phyloP scores from a whole-genome alignment of 2,113 vertebrate genomes.

The Larimichthys crocea region DNA sequence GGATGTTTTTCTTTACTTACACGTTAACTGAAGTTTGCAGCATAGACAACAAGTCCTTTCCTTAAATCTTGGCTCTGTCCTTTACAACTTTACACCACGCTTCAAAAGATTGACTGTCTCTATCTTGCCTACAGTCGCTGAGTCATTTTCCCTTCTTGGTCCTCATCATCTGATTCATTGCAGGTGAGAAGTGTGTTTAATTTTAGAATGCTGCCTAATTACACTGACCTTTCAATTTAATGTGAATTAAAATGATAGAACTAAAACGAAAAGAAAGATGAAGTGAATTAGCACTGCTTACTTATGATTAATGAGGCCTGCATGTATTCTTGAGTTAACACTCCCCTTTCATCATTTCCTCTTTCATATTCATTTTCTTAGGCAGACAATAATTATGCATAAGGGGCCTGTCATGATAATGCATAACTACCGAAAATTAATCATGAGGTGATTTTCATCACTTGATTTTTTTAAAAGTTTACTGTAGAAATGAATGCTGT shows the following conservation, averaged over 20 bases:
- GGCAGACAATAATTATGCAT: neutral
- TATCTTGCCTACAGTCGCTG: neutral
- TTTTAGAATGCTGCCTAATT: conserved; percentile 1
- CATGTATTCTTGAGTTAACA: neutral
- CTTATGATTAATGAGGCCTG: neutral
- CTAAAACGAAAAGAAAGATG: neutral
- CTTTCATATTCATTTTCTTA: neutral
- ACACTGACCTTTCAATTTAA: neutral
- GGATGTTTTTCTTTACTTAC: no score
- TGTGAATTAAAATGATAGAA: neutral
- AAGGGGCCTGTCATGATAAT: neutral
- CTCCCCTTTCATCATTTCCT: neutral
- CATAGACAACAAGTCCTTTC: neutral
- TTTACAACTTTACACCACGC: neutral
- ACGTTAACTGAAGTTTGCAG: no score
- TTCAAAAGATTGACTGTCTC: neutral
- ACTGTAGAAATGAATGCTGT: no score
- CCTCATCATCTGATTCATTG: neutral
- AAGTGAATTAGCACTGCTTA: neutral
- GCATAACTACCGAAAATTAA: neutral
- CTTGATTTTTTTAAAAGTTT: neutral
- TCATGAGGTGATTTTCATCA: neutral
- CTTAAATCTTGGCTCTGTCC: no score
- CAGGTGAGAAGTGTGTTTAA: neutral
- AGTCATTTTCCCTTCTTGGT: neutral